Evolutionary conservation across 2,113 vertebrate genomes (phyloP), one percentile per base, ranked within the genome.

Genomic region (Cygnus atratus): DNA sequence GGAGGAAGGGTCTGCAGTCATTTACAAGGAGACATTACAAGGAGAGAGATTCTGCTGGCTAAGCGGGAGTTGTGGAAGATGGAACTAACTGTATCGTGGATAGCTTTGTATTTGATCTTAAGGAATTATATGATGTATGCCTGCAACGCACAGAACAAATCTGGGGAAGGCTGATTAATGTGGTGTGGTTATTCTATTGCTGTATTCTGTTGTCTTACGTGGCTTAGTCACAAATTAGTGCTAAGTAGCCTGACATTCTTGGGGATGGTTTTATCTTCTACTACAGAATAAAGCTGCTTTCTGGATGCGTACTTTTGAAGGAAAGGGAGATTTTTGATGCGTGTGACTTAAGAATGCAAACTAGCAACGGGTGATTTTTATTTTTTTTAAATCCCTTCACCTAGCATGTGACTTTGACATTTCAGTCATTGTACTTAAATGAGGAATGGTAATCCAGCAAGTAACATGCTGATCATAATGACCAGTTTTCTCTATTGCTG

Each of bases 51-150:
- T 68, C 22, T 59, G n/a, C 26, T 35, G 62, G 18, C 57, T 29
- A 37, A 62, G 37, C 14, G 48, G 33, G 46, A 59, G 20, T 20
- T 85, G 35, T 54, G 13, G 33, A 62, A 90, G 78, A 33, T 3
- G 1, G 29, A 82, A 58, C 3, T 18, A 82, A 58, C 3, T 18
- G 3, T 70, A 28, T 26, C 0, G 0, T 39, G 26, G 22, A 10
- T 71, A 82, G 35, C 54, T 81, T 78, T 81, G 7, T 71, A 13
- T 67, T 87, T 84, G 33, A 52, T 61, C 44, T 25, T 13, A 13
- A 59, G 48, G 19, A 70, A 55, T 76, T 59, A 17, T 11, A 33
- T 77, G 39, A 84, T 12, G 11, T 8, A 1, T 84, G 4, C n/a
- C 20, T 73, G 48, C 0, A 5, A 8, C 22, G 20, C 63, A 50